phyloP scores from a whole-genome alignment of 2,797 vertebrate genomes.

The Choloepus didactylus region DNA sequence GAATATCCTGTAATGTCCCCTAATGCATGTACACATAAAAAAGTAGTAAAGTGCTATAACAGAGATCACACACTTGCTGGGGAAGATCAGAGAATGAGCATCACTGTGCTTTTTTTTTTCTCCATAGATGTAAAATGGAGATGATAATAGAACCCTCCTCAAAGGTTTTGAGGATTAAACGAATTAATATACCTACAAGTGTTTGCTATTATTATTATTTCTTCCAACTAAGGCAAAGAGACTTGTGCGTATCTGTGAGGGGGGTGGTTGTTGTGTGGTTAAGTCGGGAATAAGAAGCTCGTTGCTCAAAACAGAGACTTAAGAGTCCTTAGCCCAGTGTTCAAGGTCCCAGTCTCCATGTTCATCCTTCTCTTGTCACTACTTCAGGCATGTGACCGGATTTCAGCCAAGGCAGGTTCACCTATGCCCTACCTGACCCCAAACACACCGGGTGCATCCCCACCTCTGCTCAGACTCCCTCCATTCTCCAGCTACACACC shows the following conservation, averaged over 20 bases:
- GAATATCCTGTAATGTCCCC: too few species aligned
- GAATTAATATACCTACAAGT: neutral
- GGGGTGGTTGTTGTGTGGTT: neutral
- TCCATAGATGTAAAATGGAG: neutral
- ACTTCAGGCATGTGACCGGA: neutral
- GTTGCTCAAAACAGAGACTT: neutral
- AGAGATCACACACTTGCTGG: neutral
- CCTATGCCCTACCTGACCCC: neutral
- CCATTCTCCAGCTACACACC: neutral
- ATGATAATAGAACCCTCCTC: neutral
- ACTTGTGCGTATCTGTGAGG: too few species aligned
- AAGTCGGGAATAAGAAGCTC: neutral
- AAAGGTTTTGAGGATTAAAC: neutral
- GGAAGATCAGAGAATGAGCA: neutral
- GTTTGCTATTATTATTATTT: neutral
- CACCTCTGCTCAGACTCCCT: neutral
- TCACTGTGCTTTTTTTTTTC: neutral
- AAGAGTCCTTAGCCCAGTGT: neutral
- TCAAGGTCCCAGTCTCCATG: neutral
- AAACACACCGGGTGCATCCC: neutral
- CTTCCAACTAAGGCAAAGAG: neutral
- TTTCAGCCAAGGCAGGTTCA: neutral
- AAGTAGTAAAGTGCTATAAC: neutral
- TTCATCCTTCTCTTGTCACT: neutral
- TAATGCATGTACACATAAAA: neutral